These are phyloP conservation scores for Taenioides sp. DNA, from an alignment of 2,797 vertebrate genomes.

Conservation along the genomic window DNA sequence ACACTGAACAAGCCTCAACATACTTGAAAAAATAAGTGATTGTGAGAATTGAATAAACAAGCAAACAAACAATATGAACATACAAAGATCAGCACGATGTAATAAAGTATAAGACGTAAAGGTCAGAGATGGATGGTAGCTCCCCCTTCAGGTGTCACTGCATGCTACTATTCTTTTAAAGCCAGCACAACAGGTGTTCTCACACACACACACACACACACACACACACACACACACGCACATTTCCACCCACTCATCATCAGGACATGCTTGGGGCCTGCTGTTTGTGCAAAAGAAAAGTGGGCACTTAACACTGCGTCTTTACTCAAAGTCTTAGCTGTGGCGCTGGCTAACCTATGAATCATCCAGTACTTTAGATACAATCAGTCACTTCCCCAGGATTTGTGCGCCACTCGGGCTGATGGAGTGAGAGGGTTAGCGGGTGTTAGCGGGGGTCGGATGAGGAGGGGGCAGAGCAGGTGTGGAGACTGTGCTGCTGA, in stretches of 20 bases:
- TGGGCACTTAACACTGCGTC: constrained; percentile 3
- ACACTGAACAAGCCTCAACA: too few relatives aligned
- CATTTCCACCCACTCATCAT: constrained; percentile 1
- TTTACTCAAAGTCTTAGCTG: constrained; percentile 12
- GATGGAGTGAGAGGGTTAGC: constrained; percentile 11
- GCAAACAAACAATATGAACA: too few relatives aligned
- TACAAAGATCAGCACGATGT: not conserved
- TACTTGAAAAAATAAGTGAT: too few relatives aligned
- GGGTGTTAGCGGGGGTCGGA: not conserved
- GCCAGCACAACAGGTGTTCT: not conserved
- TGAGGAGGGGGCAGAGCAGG: not conserved
- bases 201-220: not conserved
- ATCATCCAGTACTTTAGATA: constrained; percentile 9
- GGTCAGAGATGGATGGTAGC: not conserved
- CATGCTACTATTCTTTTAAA: not conserved
- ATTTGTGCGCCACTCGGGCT: not conserved
- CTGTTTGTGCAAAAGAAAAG: constrained; percentile 5
- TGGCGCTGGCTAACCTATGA: not conserved
- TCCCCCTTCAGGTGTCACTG: not conserved
- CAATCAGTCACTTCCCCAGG: constrained; percentile 1
- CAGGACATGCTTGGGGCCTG: not conserved
- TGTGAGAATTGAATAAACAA: too few relatives aligned
- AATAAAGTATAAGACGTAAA: not conserved
- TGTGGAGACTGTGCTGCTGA: not conserved
- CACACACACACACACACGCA: not conserved